Base-by-base conservation (phyloP, 2,113 vertebrate genomes). In the Merops nubicus region DNA sequence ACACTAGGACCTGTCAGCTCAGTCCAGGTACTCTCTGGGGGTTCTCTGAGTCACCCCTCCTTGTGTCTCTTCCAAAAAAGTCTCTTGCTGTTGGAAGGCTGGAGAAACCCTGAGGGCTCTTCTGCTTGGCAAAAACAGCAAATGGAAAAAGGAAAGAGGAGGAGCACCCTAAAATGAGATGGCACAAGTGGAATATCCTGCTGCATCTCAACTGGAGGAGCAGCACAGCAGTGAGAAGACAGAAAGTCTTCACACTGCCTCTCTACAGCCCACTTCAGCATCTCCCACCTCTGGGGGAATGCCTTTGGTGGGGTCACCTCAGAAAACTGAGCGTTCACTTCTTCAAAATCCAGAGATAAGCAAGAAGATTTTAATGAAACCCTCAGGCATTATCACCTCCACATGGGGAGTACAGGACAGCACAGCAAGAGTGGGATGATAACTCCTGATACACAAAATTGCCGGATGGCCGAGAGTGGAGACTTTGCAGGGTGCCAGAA, bases 341-440 rank as follows among this genome's bases (percentile, higher is more conserved):
- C 78, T 74, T 50, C 42, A 28, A 53, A 74, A n/a, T 40, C 12
- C 29, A 9, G 28, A 78, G 42, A 40, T 19, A 75, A 85, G 5
- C 8, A 4, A 0, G 2, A 40, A 40, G 11, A 28, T 8, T 34
- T 78, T 85, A 48, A 34, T 36, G 59, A 72, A 42, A 60, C 13
- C 12, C 4, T 7, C 6, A 62, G 50, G 11, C 25, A 43, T 15
- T 81, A 34, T 29, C 15, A 17, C 47, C 43, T 82, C 45, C 42
- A 20, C 0, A 0, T 18, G 5, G 23, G 1, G 8, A 8, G 8
- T 56, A 51, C 2, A n/a, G 5, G 34, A 19, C 23, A 50, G 34
- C 54, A 36, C 3, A 33, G 33, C 38, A 69, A 73, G 54, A 29
- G 36, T 1, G 21, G 20, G n/a, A 19, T 1, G 2, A 11, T 57